These are phyloP conservation scores for Leptinotarsa peninsularis DNA, from an alignment of 2,888 invertebrate species.

Conservation along the genomic window DNA sequence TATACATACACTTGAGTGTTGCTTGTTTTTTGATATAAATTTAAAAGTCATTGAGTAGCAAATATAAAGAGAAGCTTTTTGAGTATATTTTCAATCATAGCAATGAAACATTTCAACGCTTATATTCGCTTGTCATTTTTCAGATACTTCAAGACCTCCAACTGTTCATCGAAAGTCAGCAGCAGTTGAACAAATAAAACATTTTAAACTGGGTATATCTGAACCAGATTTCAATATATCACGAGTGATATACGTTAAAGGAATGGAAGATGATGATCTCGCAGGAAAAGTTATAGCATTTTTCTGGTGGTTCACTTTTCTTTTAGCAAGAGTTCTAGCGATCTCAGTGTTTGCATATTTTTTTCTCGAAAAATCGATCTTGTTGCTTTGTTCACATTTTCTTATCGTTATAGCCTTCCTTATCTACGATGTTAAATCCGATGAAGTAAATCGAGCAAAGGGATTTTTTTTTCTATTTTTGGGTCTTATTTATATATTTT, in stretches of 20 bases:
- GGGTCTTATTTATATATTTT: slow-evolving; percentile 80
- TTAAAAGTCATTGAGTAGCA: too few species aligned
- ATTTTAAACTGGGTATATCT: slow-evolving; percentile 5
- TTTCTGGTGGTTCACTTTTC: slow-evolving; percentile 83
- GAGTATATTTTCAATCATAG: too few species aligned
- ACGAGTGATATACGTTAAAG: slow-evolving; percentile 67
- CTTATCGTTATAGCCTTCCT: slow-evolving; percentile 74
- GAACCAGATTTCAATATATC: slow-evolving; percentile 62
- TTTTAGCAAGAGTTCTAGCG: slow-evolving; percentile 77
- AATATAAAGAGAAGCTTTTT: too few species aligned
- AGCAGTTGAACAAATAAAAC: slow-evolving; percentile 47
- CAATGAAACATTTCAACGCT: background rate
- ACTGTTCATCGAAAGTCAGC: slow-evolving; percentile 51
- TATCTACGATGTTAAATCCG: slow-evolving; percentile 73
- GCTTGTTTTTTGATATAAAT: too few species aligned
- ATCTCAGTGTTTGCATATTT: slow-evolving; percentile 78
- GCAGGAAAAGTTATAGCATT: slow-evolving; percentile 77
- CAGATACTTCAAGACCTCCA: slow-evolving; percentile 28
- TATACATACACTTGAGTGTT: too few species aligned
- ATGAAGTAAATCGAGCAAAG: slow-evolving; percentile 64
- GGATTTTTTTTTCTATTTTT: slow-evolving; percentile 76
- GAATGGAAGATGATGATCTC: slow-evolving; percentile 81
- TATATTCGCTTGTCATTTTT: slow-evolving; percentile 10
- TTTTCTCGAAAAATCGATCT: slow-evolving; percentile 73
- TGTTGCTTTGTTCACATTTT: slow-evolving; percentile 74